Percentiles rank a stretch among this genome's conserved stretches.
These are phyloP conservation scores for Neodontobutis hainanensis DNA, from an alignment of 2,113 vertebrate species.

Conservation along the genomic window DNA sequence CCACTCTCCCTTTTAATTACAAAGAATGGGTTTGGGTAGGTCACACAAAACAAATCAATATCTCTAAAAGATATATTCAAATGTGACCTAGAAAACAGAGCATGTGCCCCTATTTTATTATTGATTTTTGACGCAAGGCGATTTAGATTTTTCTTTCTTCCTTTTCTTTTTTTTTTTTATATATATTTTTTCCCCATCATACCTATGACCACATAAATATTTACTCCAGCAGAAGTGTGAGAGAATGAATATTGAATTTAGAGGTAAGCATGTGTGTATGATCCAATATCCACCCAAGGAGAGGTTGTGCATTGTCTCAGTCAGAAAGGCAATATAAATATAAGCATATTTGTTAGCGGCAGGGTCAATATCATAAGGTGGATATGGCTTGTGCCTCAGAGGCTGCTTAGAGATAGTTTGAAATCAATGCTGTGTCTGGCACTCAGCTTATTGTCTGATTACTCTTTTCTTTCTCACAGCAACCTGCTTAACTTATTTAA, in stretches of 20 bases:
- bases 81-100: slow-evolving; percentile 81
- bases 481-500: slow-evolving; percentile 49
- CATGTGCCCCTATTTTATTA: slow-evolving; percentile 71
- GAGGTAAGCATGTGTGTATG: slow-evolving; percentile 71
- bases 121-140: slow-evolving; percentile 77
- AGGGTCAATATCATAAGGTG: slow-evolving; percentile 71
- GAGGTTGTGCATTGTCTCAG: slow-evolving; percentile 66
- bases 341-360: slow-evolving; percentile 73
- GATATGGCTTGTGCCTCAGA: slow-evolving; percentile 61
- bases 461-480: slow-evolving; percentile 63
- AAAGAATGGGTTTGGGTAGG: slow-evolving; percentile 75
- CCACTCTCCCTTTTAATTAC: slow-evolving; percentile 78
- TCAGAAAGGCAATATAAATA: slow-evolving; percentile 72
- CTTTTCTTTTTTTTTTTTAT: neutral
- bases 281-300: slow-evolving; percentile 73
- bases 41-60: slow-evolving; percentile 82
- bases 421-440: slow-evolving; percentile 67
- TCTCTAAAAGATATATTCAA: slow-evolving; percentile 80
- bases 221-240: slow-evolving; percentile 59
- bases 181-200: slow-evolving; percentile 11
- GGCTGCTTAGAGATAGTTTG: slow-evolving; percentile 67
- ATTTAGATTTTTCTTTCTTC: slow-evolving; percentile 59
- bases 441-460: slow-evolving; percentile 66
- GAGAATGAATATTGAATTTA: slow-evolving; percentile 78
- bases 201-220: slow-evolving; percentile 73